Percentiles rank a stretch among this genome's conserved stretches.
phyloP scores from a whole-genome alignment of 1,140 invertebrate species.

The Orius insidiosus region DNA sequence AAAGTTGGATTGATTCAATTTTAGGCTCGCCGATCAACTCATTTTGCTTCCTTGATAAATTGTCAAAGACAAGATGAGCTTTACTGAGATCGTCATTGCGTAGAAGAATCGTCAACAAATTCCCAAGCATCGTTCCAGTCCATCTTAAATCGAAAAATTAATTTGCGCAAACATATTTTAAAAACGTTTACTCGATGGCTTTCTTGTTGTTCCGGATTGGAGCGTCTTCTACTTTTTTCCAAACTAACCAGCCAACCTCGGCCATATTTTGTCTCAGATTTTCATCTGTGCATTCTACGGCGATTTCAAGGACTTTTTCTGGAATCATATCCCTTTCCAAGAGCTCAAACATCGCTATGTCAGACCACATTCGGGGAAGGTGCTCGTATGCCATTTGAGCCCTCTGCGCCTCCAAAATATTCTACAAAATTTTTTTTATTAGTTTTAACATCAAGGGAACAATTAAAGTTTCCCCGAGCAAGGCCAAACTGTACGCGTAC shows the following conservation, averaged over 20 bases:
- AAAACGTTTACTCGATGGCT: conserved; percentile 19
- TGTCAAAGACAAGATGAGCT: conserved; percentile 30
- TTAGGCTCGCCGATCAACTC: conserved; percentile 34
- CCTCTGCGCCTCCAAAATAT: conserved; percentile 39
- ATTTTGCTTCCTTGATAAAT: conserved; percentile 31
- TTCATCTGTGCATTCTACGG: conserved; percentile 29
- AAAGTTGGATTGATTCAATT: conserved; percentile 28
- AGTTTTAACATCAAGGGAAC: no score
- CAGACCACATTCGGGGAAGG: conserved; percentile 58
- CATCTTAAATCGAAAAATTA: conserved; percentile 25
- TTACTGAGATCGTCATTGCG: conserved; percentile 30
- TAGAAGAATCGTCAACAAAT: conserved; percentile 31
- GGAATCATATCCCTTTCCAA: conserved; percentile 35
- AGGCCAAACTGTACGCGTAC: no score
- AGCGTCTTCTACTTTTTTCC: conserved; percentile 27
- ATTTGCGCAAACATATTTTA: conserved; percentile 20
- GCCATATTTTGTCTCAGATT: conserved; percentile 28
- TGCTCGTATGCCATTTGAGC: conserved; percentile 38
- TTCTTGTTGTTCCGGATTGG: background rate
- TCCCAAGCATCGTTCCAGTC: conserved; percentile 37
- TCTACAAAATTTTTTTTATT: no score
- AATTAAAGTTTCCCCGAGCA: no score
- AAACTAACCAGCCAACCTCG: conserved; percentile 35
- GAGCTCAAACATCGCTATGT: conserved; percentile 50
- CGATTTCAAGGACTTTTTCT: conserved; percentile 31